Percentiles rank a stretch among this genome's conserved stretches.
These are phyloP conservation scores for Sebastiscus tertius DNA, from an alignment of 2,797 vertebrate genomes.

Conservation along the genomic window DNA sequence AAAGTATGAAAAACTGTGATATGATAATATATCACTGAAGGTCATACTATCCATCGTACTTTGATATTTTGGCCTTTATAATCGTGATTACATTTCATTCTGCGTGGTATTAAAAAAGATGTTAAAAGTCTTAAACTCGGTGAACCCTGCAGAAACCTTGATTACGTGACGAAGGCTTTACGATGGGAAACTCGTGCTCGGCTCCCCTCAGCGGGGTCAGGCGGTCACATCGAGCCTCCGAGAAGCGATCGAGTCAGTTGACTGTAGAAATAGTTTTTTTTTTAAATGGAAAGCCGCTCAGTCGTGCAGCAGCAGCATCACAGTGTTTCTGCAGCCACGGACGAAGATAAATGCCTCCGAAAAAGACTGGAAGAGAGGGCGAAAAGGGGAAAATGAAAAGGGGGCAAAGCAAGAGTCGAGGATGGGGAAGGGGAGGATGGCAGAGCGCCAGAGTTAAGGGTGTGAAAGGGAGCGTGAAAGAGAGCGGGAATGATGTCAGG, in stretches of 20 bases:
- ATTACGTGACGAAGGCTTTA: slow-evolving; percentile 2
- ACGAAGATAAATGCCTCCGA: slow-evolving; percentile 24
- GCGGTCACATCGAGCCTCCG: not conserved
- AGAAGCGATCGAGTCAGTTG: slow-evolving; percentile 7
- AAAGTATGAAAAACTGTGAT: not conserved
- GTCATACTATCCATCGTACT: not conserved
- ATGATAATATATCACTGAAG: not conserved
- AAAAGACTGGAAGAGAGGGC: not conserved
- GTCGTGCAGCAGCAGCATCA: not conserved
- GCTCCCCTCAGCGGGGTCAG: not conserved
- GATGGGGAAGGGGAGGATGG: slow-evolving; percentile 8
- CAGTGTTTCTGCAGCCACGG: not conserved
- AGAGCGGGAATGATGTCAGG: slow-evolving; percentile 5
- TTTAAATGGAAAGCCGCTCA: slow-evolving; percentile 7
- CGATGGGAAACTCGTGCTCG: not conserved
- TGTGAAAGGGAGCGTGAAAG: slow-evolving; percentile 24
- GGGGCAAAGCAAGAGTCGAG: not conserved
- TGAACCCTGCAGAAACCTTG: not conserved
- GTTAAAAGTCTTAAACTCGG: not conserved
- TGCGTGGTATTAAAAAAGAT: not conserved
- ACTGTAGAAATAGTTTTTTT: not conserved
- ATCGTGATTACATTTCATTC: not conserved
- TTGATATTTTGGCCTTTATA: not conserved
- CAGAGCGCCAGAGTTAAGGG: slow-evolving; percentile 21
- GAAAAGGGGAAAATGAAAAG: not conserved